Percentiles rank a stretch among this genome's conserved stretches.
Conservation (phyloP, 1,140 invertebrate genomes). For the Anadara kagoshimensis region DNA sequence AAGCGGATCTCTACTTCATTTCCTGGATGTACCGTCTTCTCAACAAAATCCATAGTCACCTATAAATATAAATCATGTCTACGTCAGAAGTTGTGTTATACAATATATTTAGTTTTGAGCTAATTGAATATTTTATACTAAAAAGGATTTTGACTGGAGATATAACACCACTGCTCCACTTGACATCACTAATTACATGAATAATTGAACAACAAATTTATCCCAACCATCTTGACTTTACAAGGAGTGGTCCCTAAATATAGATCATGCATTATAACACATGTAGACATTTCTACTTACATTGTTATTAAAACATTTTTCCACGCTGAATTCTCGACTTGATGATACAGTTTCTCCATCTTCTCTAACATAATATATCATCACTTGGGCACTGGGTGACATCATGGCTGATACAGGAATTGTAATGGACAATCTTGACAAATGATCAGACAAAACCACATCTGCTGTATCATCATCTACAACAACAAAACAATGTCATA, state of each 20-base stretch:
- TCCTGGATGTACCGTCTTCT: conserved; percentile 75
- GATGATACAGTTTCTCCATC: conserved; percentile 83
- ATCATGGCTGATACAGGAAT: conserved; percentile 55
- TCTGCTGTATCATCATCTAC: neutral
- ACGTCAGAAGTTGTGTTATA: too few species aligned
- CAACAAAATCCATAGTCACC: conserved; percentile 74
- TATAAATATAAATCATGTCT: conserved; percentile 48
- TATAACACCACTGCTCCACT: too few species aligned
- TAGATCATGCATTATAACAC: too few species aligned
- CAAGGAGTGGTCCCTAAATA: too few species aligned
- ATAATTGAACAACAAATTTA: too few species aligned
- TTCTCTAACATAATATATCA: conserved; percentile 85
- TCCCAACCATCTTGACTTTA: too few species aligned
- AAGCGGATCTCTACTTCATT: conserved; percentile 74
- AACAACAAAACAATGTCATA: neutral
- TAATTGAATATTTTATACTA: too few species aligned
- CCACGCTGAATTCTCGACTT: conserved; percentile 74
- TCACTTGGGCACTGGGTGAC: conserved; percentile 70
- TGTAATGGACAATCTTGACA: conserved; percentile 46
- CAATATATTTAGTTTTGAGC: too few species aligned
- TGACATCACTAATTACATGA: too few species aligned
- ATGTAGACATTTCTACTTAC: conserved; percentile 58
- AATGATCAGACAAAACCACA: conserved; percentile 15
- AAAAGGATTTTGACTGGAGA: too few species aligned
- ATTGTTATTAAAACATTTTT: conserved; percentile 79